These are phyloP conservation scores for Mycetomoellerius zeteki DNA, from an alignment of 1,140 invertebrate genomes.

Conservation along the genomic window DNA sequence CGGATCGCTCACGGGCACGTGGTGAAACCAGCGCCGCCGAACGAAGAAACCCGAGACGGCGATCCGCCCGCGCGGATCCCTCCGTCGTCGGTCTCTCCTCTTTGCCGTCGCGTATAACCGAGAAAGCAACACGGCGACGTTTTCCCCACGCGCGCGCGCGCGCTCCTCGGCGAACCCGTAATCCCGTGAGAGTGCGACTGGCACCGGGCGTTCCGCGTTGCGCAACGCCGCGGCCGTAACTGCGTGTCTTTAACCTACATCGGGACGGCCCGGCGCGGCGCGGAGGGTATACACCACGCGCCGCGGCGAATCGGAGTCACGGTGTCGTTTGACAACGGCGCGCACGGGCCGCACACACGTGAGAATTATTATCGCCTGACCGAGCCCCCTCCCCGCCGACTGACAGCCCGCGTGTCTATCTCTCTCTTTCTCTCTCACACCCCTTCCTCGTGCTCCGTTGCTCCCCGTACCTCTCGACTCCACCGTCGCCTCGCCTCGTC, in stretches of 20 bases:
- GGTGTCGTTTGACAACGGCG: slow-evolving; percentile 71
- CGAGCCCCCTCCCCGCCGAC: slow-evolving; percentile 48
- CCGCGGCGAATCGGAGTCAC: slow-evolving; percentile 66
- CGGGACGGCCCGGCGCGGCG: background rate
- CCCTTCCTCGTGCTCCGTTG: background rate
- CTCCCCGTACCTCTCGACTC: background rate
- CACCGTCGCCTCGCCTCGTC: background rate
- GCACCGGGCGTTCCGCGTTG: slow-evolving; percentile 48
- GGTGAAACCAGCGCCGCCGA: slow-evolving; percentile 7
- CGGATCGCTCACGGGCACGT: slow-evolving; percentile 43
- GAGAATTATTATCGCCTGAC: slow-evolving; percentile 75
- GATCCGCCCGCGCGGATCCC: background rate
- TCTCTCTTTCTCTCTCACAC: too few species aligned
- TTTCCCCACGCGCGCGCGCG: background rate
- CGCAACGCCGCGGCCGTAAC: slow-evolving; percentile 70
- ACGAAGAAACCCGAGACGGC: slow-evolving; percentile 9
- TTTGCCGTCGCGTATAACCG: background rate
- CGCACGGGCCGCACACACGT: slow-evolving; percentile 64
- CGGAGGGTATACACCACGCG: background rate
- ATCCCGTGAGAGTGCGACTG: slow-evolving; percentile 22
- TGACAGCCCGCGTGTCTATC: too few species aligned
- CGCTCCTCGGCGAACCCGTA: background rate
- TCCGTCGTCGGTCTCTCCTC: background rate
- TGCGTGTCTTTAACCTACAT: slow-evolving; percentile 74
- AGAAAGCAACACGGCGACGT: slow-evolving; percentile 19